Base-by-base conservation (phyloP, 2,113 vertebrate genomes). In the Corythaeola cristata region DNA sequence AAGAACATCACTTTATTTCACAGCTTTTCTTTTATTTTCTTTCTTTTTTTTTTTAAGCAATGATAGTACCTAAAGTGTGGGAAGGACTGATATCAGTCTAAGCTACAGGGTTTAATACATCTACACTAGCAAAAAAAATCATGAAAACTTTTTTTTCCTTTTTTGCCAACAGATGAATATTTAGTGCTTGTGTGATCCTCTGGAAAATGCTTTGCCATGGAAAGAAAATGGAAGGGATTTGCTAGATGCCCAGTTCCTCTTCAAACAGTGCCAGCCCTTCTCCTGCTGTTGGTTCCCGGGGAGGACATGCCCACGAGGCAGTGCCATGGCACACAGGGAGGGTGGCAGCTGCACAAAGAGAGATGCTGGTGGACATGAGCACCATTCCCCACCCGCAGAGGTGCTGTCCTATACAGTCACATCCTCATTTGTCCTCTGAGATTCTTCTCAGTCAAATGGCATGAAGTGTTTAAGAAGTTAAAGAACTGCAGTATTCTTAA, bases 291-390 rank as follows among this genome's bases (percentile, higher is more conserved):
- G 0, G 19, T 69, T 22, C 63, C 35, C 0, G 2, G 41, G 14
- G 8, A 1, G 15, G 1, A 5, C 18, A 4, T 32, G 22, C 30
- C 32, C 79, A 10, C 4, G 4, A 26, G 83, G 28, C 49, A 76
- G 68, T 18, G n/a, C 68, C 26, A 12, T 24, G 91, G 32, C 49
- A 59, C 2, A 1, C 32, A 55, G 32, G 26, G 37, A 58, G 10
- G 10, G 13, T 50, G 50, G 55, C 50, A 74, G 56, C 56, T 2
- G 1, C 44, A 55, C 37, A 18, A 53, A 59, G 6, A 8, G 24
- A 39, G 49, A 7, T 23, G 7, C 73, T 69, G 53, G 45, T 4
- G 3, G 69, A 35, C 26, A 41, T 0, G 0, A 11, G 9, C n/a
- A 64, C 32, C 52, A 9, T n/a, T 22, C 17, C 3, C 9, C 21